These are phyloP conservation scores for Plutella xylostella DNA, from an alignment of 2,888 invertebrate genomes.

Conservation along the genomic window DNA sequence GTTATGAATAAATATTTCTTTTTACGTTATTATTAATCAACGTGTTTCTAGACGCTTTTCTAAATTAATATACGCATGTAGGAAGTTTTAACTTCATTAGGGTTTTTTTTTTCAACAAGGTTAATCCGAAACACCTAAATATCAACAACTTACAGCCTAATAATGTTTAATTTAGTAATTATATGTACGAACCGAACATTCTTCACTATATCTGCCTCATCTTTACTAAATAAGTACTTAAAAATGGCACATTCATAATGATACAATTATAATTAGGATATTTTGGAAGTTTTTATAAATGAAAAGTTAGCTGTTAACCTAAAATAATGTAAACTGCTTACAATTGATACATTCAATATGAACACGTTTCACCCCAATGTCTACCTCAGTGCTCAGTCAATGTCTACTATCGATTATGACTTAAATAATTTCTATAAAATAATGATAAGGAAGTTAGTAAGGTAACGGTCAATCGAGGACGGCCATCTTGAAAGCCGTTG, in stretches of 20 bases:
- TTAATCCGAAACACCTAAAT: constrained; percentile 1
- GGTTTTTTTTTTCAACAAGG: background rate
- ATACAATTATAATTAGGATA: background rate
- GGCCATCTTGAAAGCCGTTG: constrained; percentile 50
- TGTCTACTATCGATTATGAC: background rate
- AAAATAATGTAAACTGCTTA: background rate
- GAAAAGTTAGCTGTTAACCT: background rate
- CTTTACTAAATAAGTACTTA: background rate
- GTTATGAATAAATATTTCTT: too few relatives aligned
- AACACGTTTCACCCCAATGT: background rate
- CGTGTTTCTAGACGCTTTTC: too few relatives aligned
- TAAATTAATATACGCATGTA: background rate
- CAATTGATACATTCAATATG: background rate
- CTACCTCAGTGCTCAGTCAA: background rate
- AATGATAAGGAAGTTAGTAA: constrained; percentile 3
- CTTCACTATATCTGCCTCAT: background rate
- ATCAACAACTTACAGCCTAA: constrained; percentile 2
- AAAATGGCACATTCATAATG: background rate
- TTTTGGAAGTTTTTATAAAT: background rate
- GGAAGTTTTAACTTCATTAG: constrained; percentile 3
- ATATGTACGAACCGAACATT: background rate
- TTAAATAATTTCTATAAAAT: background rate
- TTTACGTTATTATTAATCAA: too few relatives aligned
- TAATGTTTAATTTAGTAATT: background rate
- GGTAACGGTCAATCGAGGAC: constrained; percentile 43